Conservation (phyloP, 2,113 vertebrate species). For the Aleadryas rufinucha region DNA sequence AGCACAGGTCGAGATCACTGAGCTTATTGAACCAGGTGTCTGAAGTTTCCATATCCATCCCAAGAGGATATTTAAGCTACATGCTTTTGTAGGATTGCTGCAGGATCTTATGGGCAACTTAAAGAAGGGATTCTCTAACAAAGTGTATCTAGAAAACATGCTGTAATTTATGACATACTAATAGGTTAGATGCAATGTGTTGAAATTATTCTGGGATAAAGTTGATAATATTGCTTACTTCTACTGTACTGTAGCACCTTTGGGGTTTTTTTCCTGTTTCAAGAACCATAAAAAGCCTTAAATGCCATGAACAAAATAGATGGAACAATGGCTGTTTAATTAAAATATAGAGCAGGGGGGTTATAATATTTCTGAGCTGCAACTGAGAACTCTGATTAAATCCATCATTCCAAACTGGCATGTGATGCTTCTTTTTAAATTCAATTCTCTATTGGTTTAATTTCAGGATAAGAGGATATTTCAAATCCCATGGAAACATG, state of each 20-base stretch:
- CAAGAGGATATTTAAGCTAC: background rate
- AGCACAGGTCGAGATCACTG: background rate
- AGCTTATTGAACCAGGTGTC: background rate
- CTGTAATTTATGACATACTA: background rate
- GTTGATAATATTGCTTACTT: background rate
- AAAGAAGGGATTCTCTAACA: background rate
- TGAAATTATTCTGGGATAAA: background rate
- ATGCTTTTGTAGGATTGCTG: background rate
- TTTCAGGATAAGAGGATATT: constrained; percentile 87
- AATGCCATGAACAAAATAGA: background rate
- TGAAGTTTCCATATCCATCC: background rate
- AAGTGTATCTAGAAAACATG: background rate
- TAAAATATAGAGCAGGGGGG: background rate
- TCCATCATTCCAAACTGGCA: background rate
- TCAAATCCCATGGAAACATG: constrained; percentile 96
- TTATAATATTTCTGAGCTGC: background rate
- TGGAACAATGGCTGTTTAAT: background rate
- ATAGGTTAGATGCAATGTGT: background rate
- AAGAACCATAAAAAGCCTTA: background rate
- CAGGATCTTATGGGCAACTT: background rate
- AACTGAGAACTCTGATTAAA: background rate
- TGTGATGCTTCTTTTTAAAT: background rate
- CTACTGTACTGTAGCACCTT: accelerated
- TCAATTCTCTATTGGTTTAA: background rate
- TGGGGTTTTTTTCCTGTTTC: background rate